Percentiles rank a stretch among this genome's conserved stretches.
phyloP scores from a whole-genome alignment of 2,888 invertebrate species.

The Sinhomidia bicolor region DNA sequence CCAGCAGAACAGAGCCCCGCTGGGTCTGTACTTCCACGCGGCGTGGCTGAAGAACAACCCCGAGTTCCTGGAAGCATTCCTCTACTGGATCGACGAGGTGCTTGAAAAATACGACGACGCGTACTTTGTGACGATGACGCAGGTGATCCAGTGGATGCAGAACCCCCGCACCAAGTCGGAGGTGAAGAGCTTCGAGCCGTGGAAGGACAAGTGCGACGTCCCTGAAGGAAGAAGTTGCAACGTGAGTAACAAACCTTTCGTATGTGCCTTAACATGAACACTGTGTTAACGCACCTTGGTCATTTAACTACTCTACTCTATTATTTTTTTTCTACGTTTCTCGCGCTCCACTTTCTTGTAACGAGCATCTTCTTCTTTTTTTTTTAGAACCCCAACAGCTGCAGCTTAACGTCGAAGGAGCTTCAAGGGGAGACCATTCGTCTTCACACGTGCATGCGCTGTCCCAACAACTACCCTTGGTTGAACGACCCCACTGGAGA shows the following conservation, averaged over 20 bases:
- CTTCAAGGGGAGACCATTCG: slow-evolving; percentile 97
- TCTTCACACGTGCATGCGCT: slow-evolving; percentile 95
- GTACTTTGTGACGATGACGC: slow-evolving; percentile 97
- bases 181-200: slow-evolving; percentile 95
- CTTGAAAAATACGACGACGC: slow-evolving; percentile 93
- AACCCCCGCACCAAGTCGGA: slow-evolving; percentile 92
- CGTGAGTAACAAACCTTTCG: slow-evolving; percentile 58
- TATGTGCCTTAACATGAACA: neutral
- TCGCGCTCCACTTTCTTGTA: neutral
- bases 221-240: slow-evolving; percentile 81
- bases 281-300: too few species aligned
- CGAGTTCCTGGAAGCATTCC: slow-evolving; percentile 94
- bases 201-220: slow-evolving; percentile 96
- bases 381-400: slow-evolving; percentile 87
- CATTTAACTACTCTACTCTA: neutral
- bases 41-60: slow-evolving; percentile 97
- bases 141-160: slow-evolving; percentile 96
- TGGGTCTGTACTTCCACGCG: slow-evolving; percentile 93
- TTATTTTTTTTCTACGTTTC: neutral
- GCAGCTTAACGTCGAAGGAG: slow-evolving; percentile 95
- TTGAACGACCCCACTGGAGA: slow-evolving; percentile 95
- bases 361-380: slow-evolving; percentile 1
- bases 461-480: slow-evolving; percentile 98
- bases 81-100: slow-evolving; percentile 96
- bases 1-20: slow-evolving; percentile 95